A percentile compares a stretch with the other conserved stretches of the same genome.
These are phyloP conservation scores for Theonella swinhoei DNA, from an alignment of 37 sponge, comb jelly and placozoan species.

Conservation along the genomic window DNA sequence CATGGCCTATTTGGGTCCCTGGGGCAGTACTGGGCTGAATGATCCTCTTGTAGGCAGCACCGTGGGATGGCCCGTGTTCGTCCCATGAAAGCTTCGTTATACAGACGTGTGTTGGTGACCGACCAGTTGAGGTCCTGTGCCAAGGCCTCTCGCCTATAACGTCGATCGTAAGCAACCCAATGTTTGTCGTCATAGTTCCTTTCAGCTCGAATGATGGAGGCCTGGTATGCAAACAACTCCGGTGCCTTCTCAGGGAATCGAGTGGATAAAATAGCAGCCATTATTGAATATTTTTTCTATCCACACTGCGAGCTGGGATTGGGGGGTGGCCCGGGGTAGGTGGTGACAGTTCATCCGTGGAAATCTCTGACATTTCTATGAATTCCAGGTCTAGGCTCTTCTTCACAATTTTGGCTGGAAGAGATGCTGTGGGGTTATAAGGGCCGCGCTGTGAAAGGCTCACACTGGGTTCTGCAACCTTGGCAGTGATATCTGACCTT, in stretches of 20 bases:
- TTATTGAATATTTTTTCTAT: neutral
- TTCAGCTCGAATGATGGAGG: neutral
- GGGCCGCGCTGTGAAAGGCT: neutral
- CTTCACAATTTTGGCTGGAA: no score
- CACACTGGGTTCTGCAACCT: neutral
- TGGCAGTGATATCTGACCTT: neutral
- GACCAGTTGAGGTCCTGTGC: constrained; percentile 9
- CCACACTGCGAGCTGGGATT: neutral
- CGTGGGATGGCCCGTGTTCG: neutral
- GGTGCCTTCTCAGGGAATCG: constrained; percentile 5
- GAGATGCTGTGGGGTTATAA: constrained; percentile 27
- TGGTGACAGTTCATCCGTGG: neutral
- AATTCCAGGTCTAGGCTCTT: neutral
- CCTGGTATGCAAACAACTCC: constrained; percentile 1
- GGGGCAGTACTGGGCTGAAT: neutral
- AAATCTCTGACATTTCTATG: neutral
- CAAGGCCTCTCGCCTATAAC: neutral
- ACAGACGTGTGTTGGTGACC: neutral
- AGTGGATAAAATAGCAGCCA: neutral
- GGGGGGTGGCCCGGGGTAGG: neutral
- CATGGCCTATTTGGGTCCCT: neutral
- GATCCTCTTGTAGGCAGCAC: constrained; percentile 3
- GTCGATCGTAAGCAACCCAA: neutral
- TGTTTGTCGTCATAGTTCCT: neutral
- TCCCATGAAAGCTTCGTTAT: neutral